These are phyloP conservation scores for western clawed frog (Xenopus tropicalis) DNA, from an alignment of 2,113 vertebrate species.

Conservation along the genomic window DNA sequence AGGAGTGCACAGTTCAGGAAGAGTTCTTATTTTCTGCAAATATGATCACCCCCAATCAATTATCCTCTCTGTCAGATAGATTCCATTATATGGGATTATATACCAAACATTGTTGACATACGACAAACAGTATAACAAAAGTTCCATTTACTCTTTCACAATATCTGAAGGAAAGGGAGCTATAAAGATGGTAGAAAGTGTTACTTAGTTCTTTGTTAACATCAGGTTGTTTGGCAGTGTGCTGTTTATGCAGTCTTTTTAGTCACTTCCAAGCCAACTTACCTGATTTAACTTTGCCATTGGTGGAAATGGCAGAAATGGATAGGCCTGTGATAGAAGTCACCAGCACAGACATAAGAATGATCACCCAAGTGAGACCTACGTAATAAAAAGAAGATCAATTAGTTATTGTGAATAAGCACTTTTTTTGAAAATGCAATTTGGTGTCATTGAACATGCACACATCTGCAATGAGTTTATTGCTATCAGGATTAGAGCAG, in stretches of 20 bases:
- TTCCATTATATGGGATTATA: no score
- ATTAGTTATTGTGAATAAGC: background rate
- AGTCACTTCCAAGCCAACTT: slow-evolving; percentile 18
- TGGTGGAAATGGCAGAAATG: slow-evolving; percentile 69
- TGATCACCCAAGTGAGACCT: slow-evolving; percentile 70
- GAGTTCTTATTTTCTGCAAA: no score
- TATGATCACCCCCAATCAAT: no score
- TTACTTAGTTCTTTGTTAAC: no score
- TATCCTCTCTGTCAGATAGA: no score
- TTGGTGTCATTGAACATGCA: background rate
- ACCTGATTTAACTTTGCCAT: slow-evolving; percentile 69
- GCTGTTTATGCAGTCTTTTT: background rate
- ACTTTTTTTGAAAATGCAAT: background rate
- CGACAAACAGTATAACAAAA: no score
- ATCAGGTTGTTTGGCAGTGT: background rate
- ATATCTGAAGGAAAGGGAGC: no score
- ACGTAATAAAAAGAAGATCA: background rate
- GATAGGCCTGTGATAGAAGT: slow-evolving; percentile 66
- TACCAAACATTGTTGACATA: no score
- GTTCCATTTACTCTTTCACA: no score
- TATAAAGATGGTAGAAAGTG: no score
- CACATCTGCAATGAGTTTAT: no score
- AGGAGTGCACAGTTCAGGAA: background rate
- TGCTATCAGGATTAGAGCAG: no score
- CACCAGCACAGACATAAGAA: slow-evolving; percentile 62